Evolutionary conservation across 2,113 vertebrate genomes (phyloP).

Genomic region (Paramormyrops kingsleyae): DNA sequence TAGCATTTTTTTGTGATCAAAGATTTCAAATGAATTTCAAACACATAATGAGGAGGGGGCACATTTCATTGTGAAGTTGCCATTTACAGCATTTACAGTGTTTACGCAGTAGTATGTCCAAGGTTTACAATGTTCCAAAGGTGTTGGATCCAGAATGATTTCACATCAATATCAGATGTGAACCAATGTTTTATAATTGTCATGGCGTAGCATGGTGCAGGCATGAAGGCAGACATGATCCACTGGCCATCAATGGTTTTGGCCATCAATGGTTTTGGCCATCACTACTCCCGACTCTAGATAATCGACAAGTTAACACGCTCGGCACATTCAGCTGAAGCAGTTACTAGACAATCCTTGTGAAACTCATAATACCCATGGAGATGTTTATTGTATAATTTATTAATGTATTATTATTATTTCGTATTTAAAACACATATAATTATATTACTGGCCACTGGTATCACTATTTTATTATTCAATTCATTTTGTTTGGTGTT

Average conservation of each 20-base stretch:
- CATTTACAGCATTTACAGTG: neutral
- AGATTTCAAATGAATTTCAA: no score
- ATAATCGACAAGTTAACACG: neutral
- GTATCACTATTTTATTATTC: neutral
- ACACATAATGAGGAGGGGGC: no score
- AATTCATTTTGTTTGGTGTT: neutral
- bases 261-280: no score
- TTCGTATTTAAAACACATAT: neutral
- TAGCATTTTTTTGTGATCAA: no score
- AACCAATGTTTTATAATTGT: neutral
- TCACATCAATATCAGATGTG: neutral
- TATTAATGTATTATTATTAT: neutral
- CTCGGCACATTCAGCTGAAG: neutral
- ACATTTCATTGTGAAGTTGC: no score
- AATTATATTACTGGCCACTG: neutral
- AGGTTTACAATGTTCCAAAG: no score
- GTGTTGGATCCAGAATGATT: neutral
- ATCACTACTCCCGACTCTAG: neutral
- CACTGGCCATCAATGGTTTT: neutral
- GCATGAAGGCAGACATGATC: no score
- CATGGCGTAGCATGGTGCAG: no score
- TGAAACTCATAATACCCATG: neutral
- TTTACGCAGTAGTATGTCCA: no score
- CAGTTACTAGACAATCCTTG: neutral
- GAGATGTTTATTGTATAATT: neutral